Conservation (phyloP, 2,888 invertebrate species). For the Caenorhabditis uteleia region DNA sequence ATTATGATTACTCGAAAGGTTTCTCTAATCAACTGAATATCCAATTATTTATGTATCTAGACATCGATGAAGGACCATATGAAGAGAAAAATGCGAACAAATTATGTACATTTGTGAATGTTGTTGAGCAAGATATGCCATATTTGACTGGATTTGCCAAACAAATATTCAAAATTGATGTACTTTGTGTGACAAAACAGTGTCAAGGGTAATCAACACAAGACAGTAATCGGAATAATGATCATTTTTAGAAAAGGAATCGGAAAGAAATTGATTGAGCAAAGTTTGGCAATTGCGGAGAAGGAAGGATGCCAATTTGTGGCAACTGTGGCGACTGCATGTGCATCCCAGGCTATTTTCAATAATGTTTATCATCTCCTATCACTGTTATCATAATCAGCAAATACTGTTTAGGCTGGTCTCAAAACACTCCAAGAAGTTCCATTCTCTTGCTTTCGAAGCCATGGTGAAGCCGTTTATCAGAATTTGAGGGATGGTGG, state of each 20-base stretch:
- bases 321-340: slow-evolving; percentile 43
- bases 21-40: neutral
- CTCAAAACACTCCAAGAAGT: slow-evolving; percentile 41
- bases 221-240: neutral
- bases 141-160: slow-evolving; percentile 7
- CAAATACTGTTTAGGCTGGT: slow-evolving; percentile 37
- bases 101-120: slow-evolving; percentile 34
- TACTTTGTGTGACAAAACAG: slow-evolving; percentile 41
- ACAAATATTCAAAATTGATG: slow-evolving; percentile 49
- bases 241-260: slow-evolving; percentile 39
- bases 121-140: slow-evolving; percentile 40
- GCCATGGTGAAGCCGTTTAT: slow-evolving; percentile 35
- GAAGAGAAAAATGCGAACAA: slow-evolving; percentile 36
- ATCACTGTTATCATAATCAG: neutral
- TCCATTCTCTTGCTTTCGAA: slow-evolving; percentile 51
- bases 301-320: slow-evolving; percentile 31
- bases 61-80: slow-evolving; percentile 41
- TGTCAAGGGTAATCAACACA: slow-evolving; percentile 32
- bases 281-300: slow-evolving; percentile 26
- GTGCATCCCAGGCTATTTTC: slow-evolving; percentile 46
- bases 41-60: slow-evolving; percentile 6
- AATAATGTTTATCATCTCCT: slow-evolving; percentile 15
- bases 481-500: slow-evolving; percentile 43
- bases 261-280: slow-evolving; percentile 29
- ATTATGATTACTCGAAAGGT: slow-evolving; percentile 38